Evolutionary conservation across 2,113 vertebrate species (phyloP), one percentile per base, ranked within the genome.

Genomic region (Isichthys henryi): DNA sequence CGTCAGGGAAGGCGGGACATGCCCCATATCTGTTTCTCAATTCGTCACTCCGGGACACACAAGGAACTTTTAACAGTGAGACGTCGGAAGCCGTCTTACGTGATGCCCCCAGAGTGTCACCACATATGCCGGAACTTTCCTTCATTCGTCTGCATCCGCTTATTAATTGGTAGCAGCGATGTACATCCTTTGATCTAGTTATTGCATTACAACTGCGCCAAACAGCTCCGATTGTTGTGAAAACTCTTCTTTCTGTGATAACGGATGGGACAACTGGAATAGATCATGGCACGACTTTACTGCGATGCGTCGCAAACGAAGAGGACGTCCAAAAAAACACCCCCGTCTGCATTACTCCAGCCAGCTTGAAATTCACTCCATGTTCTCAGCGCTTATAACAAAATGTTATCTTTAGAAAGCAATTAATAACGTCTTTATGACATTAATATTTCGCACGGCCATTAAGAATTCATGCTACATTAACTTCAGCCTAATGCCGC

Each of bases 391-490:
- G 84, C n/a, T 48, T 52, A 35, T 53, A 53, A 87, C 15, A 87
- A 87, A 87, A 87, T 87, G 85, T 87, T 87, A 87, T 87, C 85
- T 87, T 56, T 87, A 56, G 85, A 87, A 87, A 53, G 85, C 85
- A 87, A 87, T 87, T 87, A 53, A 87, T 87, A 87, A 56, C 50
- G 31, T 39, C 85, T 50, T 52, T 87, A 39, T 53, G 50, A 35
- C 48, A 43, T 87, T 87, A 87, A 56, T 87, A 87, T 87, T 87
- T 87, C 31, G 50, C 50, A 21, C 85, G 4, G 13, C n/a, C n/a
- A 87, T 87, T 87, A 87, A 87, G 85, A 87, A 87, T 87, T 87
- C 50, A 87, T 87, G 85, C 27, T 53, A 21, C 49, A 52, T 87
- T 87, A 52, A 87, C 48, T 53, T 52, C 27, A 49, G 45, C 83